phyloP scores from a whole-genome alignment of 64 coral and sea anemone species.

The Stylophora pistillata region DNA sequence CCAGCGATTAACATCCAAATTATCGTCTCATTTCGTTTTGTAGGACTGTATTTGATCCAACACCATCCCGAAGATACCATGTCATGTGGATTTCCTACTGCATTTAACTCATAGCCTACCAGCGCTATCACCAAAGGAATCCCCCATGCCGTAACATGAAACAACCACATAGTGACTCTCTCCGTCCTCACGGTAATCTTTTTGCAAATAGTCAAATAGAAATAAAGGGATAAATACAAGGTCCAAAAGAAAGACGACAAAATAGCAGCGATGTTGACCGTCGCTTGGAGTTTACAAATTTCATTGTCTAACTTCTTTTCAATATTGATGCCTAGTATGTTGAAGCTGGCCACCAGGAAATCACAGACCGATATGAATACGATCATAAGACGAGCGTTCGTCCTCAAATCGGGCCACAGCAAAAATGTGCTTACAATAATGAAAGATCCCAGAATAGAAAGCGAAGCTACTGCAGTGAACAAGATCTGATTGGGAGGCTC shows the following conservation, averaged over 20 bases:
- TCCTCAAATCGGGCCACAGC: constrained; percentile 80
- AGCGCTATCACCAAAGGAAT: constrained; percentile 66
- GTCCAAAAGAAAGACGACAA: constrained; percentile 95
- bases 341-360: constrained; percentile 64
- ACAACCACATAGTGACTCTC: constrained; percentile 52
- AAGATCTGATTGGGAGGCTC: constrained; percentile 2
- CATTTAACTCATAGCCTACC: constrained; percentile 19
- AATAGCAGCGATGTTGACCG: constrained; percentile 53
- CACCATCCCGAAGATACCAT: constrained; percentile 77
- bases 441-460: constrained; percentile 77
- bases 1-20: constrained; percentile 90
- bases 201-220: constrained; percentile 66
- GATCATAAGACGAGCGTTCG: constrained; percentile 74
- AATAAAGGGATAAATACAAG: constrained; percentile 72
- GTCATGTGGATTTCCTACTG: constrained; percentile 44
- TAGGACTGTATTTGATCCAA: constrained; percentile 46
- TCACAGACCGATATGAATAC: constrained; percentile 93
- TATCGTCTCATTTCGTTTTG: too few species aligned
- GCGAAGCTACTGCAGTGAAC: constrained; percentile 44
- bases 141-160: constrained; percentile 88
- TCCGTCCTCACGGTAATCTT: constrained; percentile 37
- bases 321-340: constrained; percentile 26
- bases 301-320: background rate
- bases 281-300: constrained; percentile 27
- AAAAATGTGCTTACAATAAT: constrained; percentile 71